phyloP scores from a whole-genome alignment of 1,140 invertebrate species.

The Lordiphosa stackelbergi region DNA sequence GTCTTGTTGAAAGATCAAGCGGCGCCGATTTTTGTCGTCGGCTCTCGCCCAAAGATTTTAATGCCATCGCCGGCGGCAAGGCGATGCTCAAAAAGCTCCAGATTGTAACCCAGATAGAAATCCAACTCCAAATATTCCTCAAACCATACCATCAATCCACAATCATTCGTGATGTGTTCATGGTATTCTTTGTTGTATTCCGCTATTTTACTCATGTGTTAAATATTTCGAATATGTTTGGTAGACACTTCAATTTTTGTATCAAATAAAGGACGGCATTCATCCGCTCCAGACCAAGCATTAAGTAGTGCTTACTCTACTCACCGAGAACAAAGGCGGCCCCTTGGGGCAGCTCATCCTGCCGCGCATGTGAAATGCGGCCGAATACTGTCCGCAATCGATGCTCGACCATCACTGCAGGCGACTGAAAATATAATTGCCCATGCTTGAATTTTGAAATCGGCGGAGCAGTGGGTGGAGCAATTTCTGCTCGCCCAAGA shows the following conservation, averaged over 20 bases:
- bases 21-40: constrained; percentile 85
- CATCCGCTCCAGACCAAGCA: too few species aligned
- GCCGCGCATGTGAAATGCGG: constrained; percentile 92
- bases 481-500: constrained; percentile 90
- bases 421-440: constrained; percentile 92
- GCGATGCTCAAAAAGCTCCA: constrained; percentile 77
- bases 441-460: constrained; percentile 91
- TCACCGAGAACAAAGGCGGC: constrained; percentile 87
- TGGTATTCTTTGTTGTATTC: too few species aligned
- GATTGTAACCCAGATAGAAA: constrained; percentile 26
- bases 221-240: too few species aligned
- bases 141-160: constrained; percentile 8
- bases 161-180: constrained; percentile 14
- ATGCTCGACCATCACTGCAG: constrained; percentile 91
- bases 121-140: constrained; percentile 16
- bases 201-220: too few species aligned
- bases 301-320: constrained; percentile 87
- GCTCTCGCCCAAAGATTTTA: constrained; percentile 88
- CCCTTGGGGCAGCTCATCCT: constrained; percentile 90
- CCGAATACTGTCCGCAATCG: constrained; percentile 91
- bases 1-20: constrained; percentile 91
- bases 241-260: too few species aligned
- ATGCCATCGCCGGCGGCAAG: constrained; percentile 90
- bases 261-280: too few species aligned
- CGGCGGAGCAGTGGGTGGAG: constrained; percentile 93